phyloP scores from a whole-genome alignment of 1,140 invertebrate species.

The silkworm (Bombyx mori) region DNA sequence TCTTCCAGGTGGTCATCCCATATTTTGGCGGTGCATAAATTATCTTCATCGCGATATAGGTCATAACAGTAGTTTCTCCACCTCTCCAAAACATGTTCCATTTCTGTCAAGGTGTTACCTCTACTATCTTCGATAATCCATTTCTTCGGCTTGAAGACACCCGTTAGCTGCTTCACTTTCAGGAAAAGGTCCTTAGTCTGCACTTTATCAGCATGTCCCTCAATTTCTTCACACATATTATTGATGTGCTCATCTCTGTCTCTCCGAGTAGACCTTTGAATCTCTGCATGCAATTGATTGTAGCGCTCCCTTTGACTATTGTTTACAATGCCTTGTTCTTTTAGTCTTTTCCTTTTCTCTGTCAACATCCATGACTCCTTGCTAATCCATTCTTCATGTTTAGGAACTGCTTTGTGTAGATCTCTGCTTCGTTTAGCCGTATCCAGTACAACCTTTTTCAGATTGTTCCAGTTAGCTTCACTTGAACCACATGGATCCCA shows the following conservation, averaged over 20 bases:
- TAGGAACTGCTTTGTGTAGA: not conserved
- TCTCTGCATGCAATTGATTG: not conserved
- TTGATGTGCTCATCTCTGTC: slow-evolving; percentile 8
- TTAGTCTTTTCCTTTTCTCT: slow-evolving; percentile 1
- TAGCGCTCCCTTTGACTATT: not conserved
- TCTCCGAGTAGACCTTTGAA: slow-evolving; percentile 3
- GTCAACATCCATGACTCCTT: slow-evolving; percentile 3
- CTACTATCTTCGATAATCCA: too few relatives aligned
- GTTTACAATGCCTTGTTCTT: not conserved
- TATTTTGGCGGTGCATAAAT: too few relatives aligned
- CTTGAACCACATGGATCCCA: not conserved
- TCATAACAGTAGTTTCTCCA: too few relatives aligned
- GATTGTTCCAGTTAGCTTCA: not conserved
- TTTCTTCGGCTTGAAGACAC: too few relatives aligned
- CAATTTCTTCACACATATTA: slow-evolving; percentile 11
- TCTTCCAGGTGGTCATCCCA: too few relatives aligned
- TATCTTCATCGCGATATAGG: too few relatives aligned
- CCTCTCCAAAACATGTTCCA: too few relatives aligned
- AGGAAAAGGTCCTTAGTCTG: slow-evolving; percentile 6
- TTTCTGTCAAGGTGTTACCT: too few relatives aligned
- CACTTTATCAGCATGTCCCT: slow-evolving; percentile 6
- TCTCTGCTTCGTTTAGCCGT: slow-evolving; percentile 2
- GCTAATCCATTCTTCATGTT: slow-evolving; percentile 2
- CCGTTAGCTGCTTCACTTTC: too few relatives aligned
- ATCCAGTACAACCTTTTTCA: not conserved